These are phyloP conservation scores for Trogon melanurus DNA, from an alignment of 2,113 vertebrate species.

Conservation along the genomic window DNA sequence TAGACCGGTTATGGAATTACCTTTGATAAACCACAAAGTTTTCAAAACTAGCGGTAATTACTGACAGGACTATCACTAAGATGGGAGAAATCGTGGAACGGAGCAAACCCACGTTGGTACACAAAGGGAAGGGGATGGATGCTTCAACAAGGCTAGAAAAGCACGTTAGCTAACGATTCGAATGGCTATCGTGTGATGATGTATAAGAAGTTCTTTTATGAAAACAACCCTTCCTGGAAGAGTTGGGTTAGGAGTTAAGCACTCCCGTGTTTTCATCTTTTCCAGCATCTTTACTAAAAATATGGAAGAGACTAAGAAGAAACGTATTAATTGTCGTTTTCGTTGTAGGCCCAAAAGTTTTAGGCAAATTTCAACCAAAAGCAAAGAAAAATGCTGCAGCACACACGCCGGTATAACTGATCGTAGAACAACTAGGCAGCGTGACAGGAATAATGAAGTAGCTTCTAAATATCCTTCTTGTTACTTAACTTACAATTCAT, in stretches of 20 bases:
- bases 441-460: neutral
- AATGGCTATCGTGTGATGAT: neutral
- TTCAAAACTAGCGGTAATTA: neutral
- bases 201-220: neutral
- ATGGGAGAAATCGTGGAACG: neutral
- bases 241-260: neutral
- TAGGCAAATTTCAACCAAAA: neutral
- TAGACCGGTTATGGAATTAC: neutral
- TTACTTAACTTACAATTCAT: neutral
- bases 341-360: neutral
- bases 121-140: accelerated
- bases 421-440: neutral
- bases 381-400: neutral
- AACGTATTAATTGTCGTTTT: neutral
- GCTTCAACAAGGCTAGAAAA: neutral
- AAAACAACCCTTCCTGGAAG: neutral
- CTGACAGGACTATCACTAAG: neutral
- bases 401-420: neutral
- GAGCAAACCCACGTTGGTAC: neutral
- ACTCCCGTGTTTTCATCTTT: neutral
- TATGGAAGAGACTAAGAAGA: neutral
- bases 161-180: neutral
- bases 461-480: neutral
- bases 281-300: neutral
- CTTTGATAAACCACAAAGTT: neutral